These are phyloP conservation scores for Corythornis vintsioides DNA, from an alignment of 2,113 vertebrate species.

Conservation along the genomic window DNA sequence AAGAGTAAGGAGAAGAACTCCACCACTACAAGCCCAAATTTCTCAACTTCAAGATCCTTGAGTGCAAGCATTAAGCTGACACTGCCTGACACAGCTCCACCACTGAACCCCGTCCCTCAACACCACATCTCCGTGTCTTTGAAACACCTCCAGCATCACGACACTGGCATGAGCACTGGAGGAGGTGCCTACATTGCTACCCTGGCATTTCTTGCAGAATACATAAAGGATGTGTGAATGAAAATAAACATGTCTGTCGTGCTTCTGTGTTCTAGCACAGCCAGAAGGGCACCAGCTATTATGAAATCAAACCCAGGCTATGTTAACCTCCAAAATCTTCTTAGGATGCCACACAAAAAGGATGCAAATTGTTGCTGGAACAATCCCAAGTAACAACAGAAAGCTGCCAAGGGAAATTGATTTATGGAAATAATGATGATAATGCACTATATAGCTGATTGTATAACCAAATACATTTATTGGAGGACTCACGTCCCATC, in stretches of 20 bases:
- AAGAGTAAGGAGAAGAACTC: neutral
- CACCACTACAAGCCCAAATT: neutral
- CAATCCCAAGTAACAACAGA: conserved; percentile 38
- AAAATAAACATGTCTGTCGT: neutral
- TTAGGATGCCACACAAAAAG: conserved; percentile 13
- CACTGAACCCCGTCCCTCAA: too few relatives aligned
- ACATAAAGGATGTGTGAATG: neutral
- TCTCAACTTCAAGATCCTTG: neutral
- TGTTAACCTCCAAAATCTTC: conserved; percentile 25
- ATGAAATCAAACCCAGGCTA: neutral
- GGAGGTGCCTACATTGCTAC: neutral
- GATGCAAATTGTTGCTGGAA: conserved; percentile 51
- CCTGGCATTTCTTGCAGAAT: neutral
- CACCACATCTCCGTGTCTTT: too few relatives aligned
- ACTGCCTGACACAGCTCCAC: too few relatives aligned
- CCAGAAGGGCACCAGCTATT: conserved; percentile 8
- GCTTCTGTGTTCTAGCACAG: neutral
- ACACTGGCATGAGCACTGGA: neutral
- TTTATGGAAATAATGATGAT: conserved; percentile 46
- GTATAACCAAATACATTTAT: conserved; percentile 30
- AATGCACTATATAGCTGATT: conserved; percentile 10
- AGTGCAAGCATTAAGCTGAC: too few relatives aligned
- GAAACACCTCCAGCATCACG: neutral
- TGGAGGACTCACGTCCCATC: neutral
- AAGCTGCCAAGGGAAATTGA: conserved; percentile 36